Conservation (phyloP, 2,888 invertebrate genomes). For the Yponomeuta sedellus region DNA sequence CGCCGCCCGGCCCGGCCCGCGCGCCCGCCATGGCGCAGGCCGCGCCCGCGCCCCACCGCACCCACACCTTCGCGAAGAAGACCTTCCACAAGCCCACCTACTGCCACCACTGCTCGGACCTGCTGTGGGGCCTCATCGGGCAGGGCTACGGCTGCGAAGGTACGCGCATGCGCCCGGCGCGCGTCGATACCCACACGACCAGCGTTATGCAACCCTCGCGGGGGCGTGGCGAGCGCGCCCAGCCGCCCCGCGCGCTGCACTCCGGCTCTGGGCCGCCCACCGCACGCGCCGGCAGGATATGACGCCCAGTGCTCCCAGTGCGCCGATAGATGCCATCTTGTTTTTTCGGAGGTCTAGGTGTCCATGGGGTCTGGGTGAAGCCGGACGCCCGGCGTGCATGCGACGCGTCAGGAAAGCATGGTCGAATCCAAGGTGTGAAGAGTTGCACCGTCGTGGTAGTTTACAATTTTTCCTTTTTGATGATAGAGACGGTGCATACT, state of each 20-base stretch:
- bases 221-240: constrained; percentile 15
- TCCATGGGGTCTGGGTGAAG: not conserved
- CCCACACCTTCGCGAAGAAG: constrained; percentile 99
- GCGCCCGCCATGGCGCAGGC: constrained; percentile 76
- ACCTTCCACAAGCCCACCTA: constrained; percentile 99
- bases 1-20: constrained; percentile 71
- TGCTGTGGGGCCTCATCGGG: constrained; percentile 99
- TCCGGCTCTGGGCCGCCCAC: constrained; percentile 54
- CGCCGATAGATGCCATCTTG: constrained; percentile 5
- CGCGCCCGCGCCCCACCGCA: constrained; percentile 79
- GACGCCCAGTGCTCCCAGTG: not conserved
- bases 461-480: not conserved
- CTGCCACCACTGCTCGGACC: constrained; percentile 99
- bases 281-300: constrained; percentile 30
- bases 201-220: constrained; percentile 17
- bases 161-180: constrained; percentile 74
- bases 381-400: not conserved
- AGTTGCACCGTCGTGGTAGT: not conserved
- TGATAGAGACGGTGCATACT: not conserved
- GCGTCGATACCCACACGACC: constrained; percentile 16
- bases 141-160: constrained; percentile 99
- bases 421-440: not conserved
- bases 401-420: not conserved
- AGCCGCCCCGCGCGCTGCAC: constrained; percentile 46
- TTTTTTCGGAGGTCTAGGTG: not conserved